Evolutionary conservation across 2,113 vertebrate species (phyloP).

Genomic region (Oryctolagus cuniculus): DNA sequence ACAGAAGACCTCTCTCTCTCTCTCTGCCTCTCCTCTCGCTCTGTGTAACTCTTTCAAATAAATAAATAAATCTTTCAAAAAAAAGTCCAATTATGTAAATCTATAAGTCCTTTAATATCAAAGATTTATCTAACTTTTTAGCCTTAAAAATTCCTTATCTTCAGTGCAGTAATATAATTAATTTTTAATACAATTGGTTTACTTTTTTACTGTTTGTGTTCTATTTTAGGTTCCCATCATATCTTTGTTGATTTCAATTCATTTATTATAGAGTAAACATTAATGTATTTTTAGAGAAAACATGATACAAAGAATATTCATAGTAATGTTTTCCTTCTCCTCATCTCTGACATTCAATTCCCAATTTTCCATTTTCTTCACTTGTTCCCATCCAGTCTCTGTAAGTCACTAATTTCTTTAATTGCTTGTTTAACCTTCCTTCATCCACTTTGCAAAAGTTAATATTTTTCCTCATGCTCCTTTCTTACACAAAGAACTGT

Average conservation of each 20-base stretch:
- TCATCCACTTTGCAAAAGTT: neutral
- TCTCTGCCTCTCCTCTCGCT: too few relatives aligned
- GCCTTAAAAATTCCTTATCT: neutral
- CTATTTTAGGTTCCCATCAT: neutral
- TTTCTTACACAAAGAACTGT: neutral
- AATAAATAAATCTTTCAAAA: too few relatives aligned
- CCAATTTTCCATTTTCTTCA: neutral
- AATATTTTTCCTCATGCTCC: neutral
- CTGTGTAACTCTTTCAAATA: too few relatives aligned
- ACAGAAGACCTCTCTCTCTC: too few relatives aligned
- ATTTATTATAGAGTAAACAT: neutral
- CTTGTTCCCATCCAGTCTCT: neutral
- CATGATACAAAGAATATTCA: neutral
- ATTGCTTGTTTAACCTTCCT: neutral
- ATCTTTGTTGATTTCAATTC: neutral
- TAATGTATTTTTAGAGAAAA: neutral
- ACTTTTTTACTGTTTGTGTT: neutral
- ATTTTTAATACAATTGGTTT: neutral
- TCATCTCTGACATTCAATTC: neutral
- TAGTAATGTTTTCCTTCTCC: neutral
- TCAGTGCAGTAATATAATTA: neutral
- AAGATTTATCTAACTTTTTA: neutral
- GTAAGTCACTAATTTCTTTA: neutral
- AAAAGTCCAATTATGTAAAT: neutral
- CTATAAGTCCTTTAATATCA: neutral